Conservation (phyloP, 1,140 invertebrate species). For the Bombus pyrosoma region DNA sequence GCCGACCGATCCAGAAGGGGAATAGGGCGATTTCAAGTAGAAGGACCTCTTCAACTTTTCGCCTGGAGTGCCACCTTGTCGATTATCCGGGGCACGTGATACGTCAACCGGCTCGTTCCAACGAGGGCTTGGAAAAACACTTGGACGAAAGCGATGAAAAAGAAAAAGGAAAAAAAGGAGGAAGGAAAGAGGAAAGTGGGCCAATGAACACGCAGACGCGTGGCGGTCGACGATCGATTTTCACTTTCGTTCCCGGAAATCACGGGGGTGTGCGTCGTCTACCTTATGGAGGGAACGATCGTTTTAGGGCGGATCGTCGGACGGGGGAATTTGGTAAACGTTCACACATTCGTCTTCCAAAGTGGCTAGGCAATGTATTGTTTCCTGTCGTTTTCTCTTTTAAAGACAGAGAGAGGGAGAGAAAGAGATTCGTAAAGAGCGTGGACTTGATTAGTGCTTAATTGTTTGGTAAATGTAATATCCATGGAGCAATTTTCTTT, state of each 20-base stretch:
- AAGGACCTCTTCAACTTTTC: slow-evolving; percentile 50
- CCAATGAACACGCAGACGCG: slow-evolving; percentile 67
- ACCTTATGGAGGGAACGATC: slow-evolving; percentile 1
- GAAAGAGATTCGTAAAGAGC: not conserved
- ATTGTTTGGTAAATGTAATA: not conserved
- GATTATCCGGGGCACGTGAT: slow-evolving; percentile 61
- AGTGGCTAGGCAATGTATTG: not conserved
- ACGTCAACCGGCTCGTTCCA: slow-evolving; percentile 52
- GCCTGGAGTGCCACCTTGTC: slow-evolving; percentile 60
- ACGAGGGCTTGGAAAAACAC: slow-evolving; percentile 45
- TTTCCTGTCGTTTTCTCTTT: not conserved
- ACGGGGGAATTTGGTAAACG: slow-evolving; percentile 6
- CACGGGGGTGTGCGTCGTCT: slow-evolving; percentile 34
- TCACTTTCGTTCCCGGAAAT: slow-evolving; percentile 62
- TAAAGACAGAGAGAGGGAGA: not conserved
- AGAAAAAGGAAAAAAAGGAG: not conserved
- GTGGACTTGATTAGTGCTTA: not conserved
- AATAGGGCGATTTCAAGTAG: slow-evolving; percentile 6
- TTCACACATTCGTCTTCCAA: not conserved
- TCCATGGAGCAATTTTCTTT: no score
- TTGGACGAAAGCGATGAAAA: not conserved
- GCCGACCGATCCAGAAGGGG: slow-evolving; percentile 24
- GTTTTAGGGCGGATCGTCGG: not conserved
- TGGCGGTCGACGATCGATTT: slow-evolving; percentile 57
- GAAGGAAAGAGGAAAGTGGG: slow-evolving; percentile 53